Conservation (phyloP, 2,888 invertebrate species). For the Volucella inanis region DNA sequence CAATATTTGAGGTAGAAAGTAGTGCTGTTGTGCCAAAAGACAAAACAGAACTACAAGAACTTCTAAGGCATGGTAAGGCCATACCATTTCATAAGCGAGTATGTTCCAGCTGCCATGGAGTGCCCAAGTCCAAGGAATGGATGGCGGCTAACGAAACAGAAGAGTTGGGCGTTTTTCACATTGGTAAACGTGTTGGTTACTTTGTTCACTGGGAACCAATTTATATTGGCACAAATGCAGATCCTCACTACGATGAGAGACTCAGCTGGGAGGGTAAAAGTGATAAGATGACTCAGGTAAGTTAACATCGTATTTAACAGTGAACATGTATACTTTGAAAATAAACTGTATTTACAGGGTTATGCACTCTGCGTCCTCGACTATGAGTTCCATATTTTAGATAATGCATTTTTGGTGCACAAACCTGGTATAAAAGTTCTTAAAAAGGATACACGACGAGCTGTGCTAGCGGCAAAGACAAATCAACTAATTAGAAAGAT, state of each 20-base stretch:
- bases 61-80: constrained; percentile 90
- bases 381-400: constrained; percentile 95
- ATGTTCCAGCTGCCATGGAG: constrained; percentile 94
- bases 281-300: constrained; percentile 97
- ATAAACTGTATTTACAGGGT: constrained; percentile 85
- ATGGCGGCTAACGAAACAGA: constrained; percentile 88
- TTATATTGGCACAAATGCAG: constrained; percentile 94
- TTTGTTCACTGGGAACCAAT: constrained; percentile 96
- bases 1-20: constrained; percentile 93
- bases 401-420: constrained; percentile 96
- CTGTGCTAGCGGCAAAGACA: constrained; percentile 90
- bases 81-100: constrained; percentile 96
- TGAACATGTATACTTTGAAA: not conserved
- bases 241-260: constrained; percentile 95
- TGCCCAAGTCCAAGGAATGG: constrained; percentile 94
- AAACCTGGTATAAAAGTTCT: constrained; percentile 95
- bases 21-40: constrained; percentile 87
- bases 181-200: constrained; percentile 91
- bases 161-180: constrained; percentile 90
- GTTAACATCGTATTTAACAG: not conserved
- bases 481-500: constrained; percentile 90
- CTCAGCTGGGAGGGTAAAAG: constrained; percentile 97
- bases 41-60: constrained; percentile 88
- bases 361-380: constrained; percentile 94
- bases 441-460: constrained; percentile 90